A percentile compares a stretch with the other conserved stretches of the same genome.
phyloP scores from a whole-genome alignment of 2,888 invertebrate genomes.

The Eretmocerus hayati region DNA sequence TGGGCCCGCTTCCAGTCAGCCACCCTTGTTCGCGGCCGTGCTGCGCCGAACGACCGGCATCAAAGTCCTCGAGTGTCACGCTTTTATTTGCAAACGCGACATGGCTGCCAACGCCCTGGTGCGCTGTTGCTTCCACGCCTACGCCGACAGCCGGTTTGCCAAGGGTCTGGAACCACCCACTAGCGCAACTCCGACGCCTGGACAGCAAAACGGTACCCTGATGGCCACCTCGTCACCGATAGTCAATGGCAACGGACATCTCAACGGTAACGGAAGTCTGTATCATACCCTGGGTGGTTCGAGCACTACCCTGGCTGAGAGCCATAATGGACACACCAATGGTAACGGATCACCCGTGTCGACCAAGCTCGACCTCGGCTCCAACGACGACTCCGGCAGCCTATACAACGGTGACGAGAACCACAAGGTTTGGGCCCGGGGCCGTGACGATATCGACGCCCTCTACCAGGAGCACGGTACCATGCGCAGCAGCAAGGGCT shows the following conservation, averaged over 20 bases:
- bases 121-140: slow-evolving; percentile 94
- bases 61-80: slow-evolving; percentile 97
- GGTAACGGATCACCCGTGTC: slow-evolving; percentile 19
- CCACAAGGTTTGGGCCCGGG: slow-evolving; percentile 88
- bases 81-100: slow-evolving; percentile 94
- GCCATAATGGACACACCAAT: slow-evolving; percentile 1
- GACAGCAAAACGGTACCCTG: slow-evolving; percentile 37
- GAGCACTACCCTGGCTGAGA: slow-evolving; percentile 41
- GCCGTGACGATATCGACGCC: slow-evolving; percentile 67
- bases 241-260: slow-evolving; percentile 24
- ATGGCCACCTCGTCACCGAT: no score
- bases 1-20: slow-evolving; percentile 87
- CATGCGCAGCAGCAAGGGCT: slow-evolving; percentile 48
- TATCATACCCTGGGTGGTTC: slow-evolving; percentile 46
- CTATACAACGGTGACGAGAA: slow-evolving; percentile 88
- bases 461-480: slow-evolving; percentile 59
- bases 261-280: slow-evolving; percentile 34
- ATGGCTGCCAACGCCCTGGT: slow-evolving; percentile 97
- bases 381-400: slow-evolving; percentile 49
- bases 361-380: slow-evolving; percentile 15
- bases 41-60: slow-evolving; percentile 92
- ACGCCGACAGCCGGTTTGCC: slow-evolving; percentile 91
- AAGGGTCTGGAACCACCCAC: slow-evolving; percentile 53
- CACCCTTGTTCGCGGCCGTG: slow-evolving; percentile 94
- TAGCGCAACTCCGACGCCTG: slow-evolving; percentile 36